Percentiles rank a stretch among this genome's conserved stretches.
phyloP scores from a whole-genome alignment of 1,140 invertebrate species.

The Procambarus clarkii region DNA sequence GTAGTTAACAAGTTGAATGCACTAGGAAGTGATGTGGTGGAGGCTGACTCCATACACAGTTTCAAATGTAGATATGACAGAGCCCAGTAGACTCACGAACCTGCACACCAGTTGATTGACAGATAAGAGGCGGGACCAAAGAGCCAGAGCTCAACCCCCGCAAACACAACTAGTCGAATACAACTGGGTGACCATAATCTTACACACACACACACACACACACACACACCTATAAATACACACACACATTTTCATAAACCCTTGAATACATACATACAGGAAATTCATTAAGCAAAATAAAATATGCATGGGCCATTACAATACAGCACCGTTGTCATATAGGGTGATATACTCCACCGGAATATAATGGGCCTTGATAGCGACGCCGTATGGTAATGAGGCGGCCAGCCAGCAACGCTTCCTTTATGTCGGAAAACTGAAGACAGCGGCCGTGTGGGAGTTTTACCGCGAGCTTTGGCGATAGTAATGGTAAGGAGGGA shows the following conservation, averaged over 20 bases:
- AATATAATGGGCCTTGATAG: neutral
- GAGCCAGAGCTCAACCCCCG: no score
- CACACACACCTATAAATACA: neutral
- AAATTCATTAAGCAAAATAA: neutral
- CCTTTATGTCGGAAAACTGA: neutral
- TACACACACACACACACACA: neutral
- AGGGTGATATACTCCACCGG: neutral
- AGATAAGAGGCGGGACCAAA: no score
- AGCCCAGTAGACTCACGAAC: no score
- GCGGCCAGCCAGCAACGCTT: neutral
- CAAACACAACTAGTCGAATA: no score
- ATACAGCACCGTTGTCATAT: neutral
- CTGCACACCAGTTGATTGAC: no score
- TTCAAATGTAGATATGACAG: no score
- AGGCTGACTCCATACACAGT: no score
- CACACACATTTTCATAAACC: neutral
- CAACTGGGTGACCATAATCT: neutral
- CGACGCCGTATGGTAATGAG: neutral
- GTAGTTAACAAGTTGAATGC: no score
- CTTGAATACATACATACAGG: neutral
- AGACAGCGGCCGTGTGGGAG: neutral
- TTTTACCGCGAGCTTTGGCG: neutral
- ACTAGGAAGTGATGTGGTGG: no score
- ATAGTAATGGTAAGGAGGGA: neutral
- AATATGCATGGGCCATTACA: neutral